A percentile compares a stretch with the other conserved stretches of the same genome.
These are phyloP conservation scores for Brotula barbata DNA, from an alignment of 2,797 vertebrate genomes.

Conservation along the genomic window DNA sequence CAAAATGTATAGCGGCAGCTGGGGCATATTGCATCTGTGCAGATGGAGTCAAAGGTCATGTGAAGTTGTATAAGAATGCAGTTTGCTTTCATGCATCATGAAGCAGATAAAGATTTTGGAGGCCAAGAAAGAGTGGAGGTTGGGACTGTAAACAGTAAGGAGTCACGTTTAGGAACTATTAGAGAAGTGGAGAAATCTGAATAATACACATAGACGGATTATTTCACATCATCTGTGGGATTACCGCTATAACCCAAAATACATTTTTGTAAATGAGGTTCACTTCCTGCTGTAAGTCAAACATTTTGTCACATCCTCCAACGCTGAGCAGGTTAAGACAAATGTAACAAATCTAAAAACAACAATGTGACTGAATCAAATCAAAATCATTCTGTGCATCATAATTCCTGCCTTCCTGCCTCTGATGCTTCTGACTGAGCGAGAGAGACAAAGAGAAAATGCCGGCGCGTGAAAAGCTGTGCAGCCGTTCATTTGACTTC, in stretches of 20 bases:
- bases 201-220: too few relatives aligned
- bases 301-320: too few relatives aligned
- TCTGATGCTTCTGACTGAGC: conserved; percentile 5
- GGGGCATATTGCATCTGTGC: conserved; percentile 95
- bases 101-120: conserved; percentile 91
- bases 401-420: conserved; percentile 10
- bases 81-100: conserved; percentile 97
- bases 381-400: conserved; percentile 44
- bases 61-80: conserved; percentile 90
- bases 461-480: conserved; percentile 32
- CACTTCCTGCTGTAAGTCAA: too few relatives aligned
- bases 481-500: conserved; percentile 67
- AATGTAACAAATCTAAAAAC: too few relatives aligned
- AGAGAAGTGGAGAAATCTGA: too few relatives aligned
- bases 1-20: conserved; percentile 91
- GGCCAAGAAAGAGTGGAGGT: conserved; percentile 43
- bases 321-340: too few relatives aligned
- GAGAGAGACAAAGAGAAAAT: conserved; percentile 15
- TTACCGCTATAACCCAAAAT: too few relatives aligned
- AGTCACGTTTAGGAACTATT: too few relatives aligned
- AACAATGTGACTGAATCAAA: too few relatives aligned
- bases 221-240: too few relatives aligned
- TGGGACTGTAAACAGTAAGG: too few relatives aligned
- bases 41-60: conserved; percentile 85
- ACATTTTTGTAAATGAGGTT: too few relatives aligned